Percentiles rank a stretch among this genome's conserved stretches.
Conservation (phyloP, 2,113 vertebrate species). For the Ciconia stormi region DNA sequence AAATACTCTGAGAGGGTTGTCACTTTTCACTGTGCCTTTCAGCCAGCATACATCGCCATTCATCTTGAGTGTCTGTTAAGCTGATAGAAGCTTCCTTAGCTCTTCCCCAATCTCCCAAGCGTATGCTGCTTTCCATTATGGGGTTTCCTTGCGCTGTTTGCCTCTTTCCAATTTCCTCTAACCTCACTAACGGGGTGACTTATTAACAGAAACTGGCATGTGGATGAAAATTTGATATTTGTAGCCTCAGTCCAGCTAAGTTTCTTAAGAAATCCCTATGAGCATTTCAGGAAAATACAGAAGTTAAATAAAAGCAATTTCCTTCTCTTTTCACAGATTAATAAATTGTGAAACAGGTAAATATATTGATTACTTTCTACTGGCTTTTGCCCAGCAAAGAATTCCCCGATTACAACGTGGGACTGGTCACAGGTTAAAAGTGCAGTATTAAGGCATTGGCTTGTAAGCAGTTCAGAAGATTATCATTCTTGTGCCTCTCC, state of each 20-base stretch:
- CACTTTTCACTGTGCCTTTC: background rate
- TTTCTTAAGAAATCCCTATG: background rate
- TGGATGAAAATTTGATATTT: background rate
- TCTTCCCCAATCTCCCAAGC: background rate
- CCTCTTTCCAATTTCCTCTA: background rate
- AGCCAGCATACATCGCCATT: background rate
- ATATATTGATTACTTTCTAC: background rate
- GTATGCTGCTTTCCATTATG: background rate
- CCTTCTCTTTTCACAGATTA: background rate
- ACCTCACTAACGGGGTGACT: background rate
- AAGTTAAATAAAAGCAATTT: background rate
- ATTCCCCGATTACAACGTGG: background rate
- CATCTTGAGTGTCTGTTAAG: background rate
- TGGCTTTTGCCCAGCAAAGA: background rate
- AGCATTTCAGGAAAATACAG: background rate
- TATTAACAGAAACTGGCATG: background rate
- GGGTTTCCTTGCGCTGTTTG: background rate
- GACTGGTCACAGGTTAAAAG: background rate
- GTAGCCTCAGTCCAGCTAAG: background rate
- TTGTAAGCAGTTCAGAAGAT: background rate
- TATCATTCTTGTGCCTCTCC: background rate
- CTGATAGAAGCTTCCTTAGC: background rate
- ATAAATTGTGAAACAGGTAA: background rate
- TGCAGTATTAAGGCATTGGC: background rate
- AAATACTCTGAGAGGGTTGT: background rate